Base-by-base conservation (phyloP, 2,113 vertebrate genomes). In the Nyctibius bracteatus region DNA sequence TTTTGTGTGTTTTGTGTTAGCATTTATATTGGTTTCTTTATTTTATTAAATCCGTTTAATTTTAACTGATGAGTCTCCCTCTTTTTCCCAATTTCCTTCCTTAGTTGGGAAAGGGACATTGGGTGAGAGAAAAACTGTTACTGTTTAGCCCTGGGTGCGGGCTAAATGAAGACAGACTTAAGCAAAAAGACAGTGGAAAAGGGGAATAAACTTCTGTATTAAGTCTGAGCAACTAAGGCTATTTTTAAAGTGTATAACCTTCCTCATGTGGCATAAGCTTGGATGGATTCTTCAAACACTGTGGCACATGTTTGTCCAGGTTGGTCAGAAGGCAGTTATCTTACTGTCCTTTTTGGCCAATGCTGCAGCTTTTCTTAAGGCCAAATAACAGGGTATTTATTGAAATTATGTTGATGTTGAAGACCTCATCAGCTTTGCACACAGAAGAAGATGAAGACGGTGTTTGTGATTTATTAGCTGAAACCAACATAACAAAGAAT, bases 381-480 rank as follows among this genome's bases (percentile, higher is more conserved):
- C 73, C 93, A 93, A 95, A 95, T 68, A 94, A 72, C 12, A 67
- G 35, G 44, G 62, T 77, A 93, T 51, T 82, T 91, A 23, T 63
- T 84, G 63, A 86, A 81, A 93, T 81, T 41, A 72, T 61, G 35
- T 58, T 95, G 66, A 82, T 67, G 19, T 86, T 78, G 62, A 57
- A 19, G n/a, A 80, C n/a, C 54, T 73, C 41, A 83, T 10, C 43
- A 79, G 27, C 57, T 65, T 74, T 78, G 59, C 57, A 66, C 65
- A n/a, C 6, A 30, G 43, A 14, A 43, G n/a, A 92, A 86, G 47
- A 77, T 39, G 37, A 86, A 90, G 54, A 65, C 41, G n/a, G 49
- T 75, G 55, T 87, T 93, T 91, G 71, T 61, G 54, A 85, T 65
- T 80, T 71, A 88, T 84, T 71, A 72, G 23, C 77, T 84, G 70